Evolutionary conservation across 2,797 vertebrate genomes (phyloP).

Genomic region (Babyrousa celebensis): DNA sequence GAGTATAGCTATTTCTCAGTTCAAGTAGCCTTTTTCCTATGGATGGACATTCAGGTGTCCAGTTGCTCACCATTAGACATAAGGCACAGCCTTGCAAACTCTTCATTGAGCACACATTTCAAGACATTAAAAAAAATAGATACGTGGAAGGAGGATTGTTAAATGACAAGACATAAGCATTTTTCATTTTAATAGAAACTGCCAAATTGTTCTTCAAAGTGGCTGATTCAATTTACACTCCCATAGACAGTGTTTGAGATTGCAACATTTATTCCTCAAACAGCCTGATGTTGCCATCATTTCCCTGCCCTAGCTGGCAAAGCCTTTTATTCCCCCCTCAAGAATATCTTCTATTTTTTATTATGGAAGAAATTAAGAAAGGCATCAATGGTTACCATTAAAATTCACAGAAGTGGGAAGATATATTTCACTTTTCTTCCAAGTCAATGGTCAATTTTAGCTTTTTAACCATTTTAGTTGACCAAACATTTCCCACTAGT

Average conservation of each 20-base stretch:
- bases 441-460: slow-evolving; percentile 40
- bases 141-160: slow-evolving; percentile 11
- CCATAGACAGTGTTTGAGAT: background rate
- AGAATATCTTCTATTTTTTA: slow-evolving; percentile 33
- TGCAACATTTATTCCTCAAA: slow-evolving; percentile 4
- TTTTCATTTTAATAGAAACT: slow-evolving; percentile 65
- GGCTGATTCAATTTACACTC: slow-evolving; percentile 33
- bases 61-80: background rate
- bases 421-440: slow-evolving; percentile 33
- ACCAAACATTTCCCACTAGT: slow-evolving; percentile 63
- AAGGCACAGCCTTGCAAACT: background rate
- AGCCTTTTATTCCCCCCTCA: background rate
- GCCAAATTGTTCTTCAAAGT: slow-evolving; percentile 60
- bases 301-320: background rate
- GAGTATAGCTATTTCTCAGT: background rate
- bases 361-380: slow-evolving; percentile 8
- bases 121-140: background rate
- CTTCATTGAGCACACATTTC: background rate
- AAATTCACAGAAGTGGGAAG: slow-evolving; percentile 44
- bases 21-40: background rate
- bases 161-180: slow-evolving; percentile 42
- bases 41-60: background rate
- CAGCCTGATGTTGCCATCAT: background rate
- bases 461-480: slow-evolving; percentile 66
- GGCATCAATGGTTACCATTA: background rate